Conservation (phyloP, 2,888 invertebrate genomes). For the Rhopalosiphum nymphaeae region DNA sequence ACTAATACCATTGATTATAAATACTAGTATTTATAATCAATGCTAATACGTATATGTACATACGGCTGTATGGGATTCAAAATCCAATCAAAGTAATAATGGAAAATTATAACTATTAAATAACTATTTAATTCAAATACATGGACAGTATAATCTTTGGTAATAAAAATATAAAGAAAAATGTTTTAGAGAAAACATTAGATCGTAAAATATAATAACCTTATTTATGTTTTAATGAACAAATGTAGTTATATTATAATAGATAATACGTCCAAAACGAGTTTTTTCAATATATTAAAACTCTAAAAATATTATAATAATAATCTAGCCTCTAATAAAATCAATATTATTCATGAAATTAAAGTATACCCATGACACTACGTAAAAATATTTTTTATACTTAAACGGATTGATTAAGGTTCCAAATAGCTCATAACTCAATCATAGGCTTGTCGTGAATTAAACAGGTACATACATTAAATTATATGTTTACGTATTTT, state of each 20-base stretch:
- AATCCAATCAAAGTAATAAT: neutral
- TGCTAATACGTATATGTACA: neutral
- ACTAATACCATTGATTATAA: neutral
- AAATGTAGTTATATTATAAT: neutral
- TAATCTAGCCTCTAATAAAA: conserved; percentile 8
- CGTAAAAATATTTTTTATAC: neutral
- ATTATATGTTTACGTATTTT: conserved; percentile 23
- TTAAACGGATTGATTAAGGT: conserved; percentile 28
- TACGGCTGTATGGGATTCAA: neutral
- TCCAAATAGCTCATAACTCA: conserved; percentile 21
- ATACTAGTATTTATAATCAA: too few species aligned
- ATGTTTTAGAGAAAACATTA: conserved; percentile 42
- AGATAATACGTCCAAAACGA: conserved; percentile 24
- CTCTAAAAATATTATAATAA: neutral
- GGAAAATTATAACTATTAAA: conserved; percentile 6
- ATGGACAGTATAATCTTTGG: conserved; percentile 34
- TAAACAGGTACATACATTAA: neutral
- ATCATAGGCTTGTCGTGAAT: neutral
- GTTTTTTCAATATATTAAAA: conserved; percentile 42
- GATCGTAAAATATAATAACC: conserved; percentile 48
- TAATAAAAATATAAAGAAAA: conserved; percentile 36
- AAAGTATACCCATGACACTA: neutral
- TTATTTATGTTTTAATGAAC: conserved; percentile 24
- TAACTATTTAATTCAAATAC: neutral
- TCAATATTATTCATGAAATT: neutral